Conservation (phyloP, 2,797 vertebrate genomes). For the Muraenolepis orangiensis region DNA sequence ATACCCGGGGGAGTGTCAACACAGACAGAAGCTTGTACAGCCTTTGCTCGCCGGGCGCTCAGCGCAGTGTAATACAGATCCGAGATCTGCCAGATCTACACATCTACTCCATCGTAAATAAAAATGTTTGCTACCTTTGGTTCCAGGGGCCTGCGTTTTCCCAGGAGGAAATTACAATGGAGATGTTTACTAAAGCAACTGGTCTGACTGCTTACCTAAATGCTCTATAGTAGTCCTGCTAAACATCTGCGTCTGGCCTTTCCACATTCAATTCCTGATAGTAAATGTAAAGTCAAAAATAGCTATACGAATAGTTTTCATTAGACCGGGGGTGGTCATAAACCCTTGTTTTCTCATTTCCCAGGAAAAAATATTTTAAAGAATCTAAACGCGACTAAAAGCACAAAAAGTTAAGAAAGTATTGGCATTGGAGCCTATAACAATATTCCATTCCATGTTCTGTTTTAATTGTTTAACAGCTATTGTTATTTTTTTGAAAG, state of each 20-base stretch:
- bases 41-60: slow-evolving; percentile 33
- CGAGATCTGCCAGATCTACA: neutral
- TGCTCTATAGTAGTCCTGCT: neutral
- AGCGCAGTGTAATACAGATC: neutral
- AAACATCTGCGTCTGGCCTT: neutral
- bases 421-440: neutral
- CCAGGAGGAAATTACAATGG: neutral
- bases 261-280: neutral
- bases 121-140: neutral
- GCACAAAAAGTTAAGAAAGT: neutral
- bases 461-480: neutral
- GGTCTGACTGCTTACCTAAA: neutral
- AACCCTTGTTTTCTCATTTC: neutral
- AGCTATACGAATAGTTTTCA: neutral
- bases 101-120: neutral
- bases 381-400: too few species aligned
- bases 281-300: neutral
- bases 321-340: neutral
- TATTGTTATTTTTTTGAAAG: neutral
- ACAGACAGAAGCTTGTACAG: slow-evolving; percentile 48
- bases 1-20: slow-evolving; percentile 53
- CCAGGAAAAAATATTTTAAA: neutral
- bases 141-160: neutral
- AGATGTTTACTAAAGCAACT: neutral
- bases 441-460: neutral